Percentiles rank a stretch among this genome's conserved stretches.
phyloP scores from a whole-genome alignment of 2,888 invertebrate species.

The Microchrysa polita region DNA sequence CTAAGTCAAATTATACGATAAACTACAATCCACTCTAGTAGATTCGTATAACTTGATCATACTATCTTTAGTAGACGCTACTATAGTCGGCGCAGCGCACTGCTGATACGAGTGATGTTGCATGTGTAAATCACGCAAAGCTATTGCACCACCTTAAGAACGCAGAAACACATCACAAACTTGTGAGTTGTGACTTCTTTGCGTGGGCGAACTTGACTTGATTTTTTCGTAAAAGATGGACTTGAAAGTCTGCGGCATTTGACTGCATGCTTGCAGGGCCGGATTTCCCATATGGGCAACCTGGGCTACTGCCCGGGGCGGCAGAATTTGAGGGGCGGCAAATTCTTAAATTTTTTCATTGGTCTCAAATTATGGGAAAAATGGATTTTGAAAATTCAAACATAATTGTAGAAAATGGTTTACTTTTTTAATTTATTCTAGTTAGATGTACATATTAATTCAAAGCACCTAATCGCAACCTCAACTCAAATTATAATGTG shows the following conservation, averaged over 20 bases:
- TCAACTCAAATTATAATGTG: too few species aligned
- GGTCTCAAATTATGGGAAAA: too few species aligned
- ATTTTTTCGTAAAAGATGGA: constrained; percentile 43
- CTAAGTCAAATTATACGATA: too few species aligned
- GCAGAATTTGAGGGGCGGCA: too few species aligned
- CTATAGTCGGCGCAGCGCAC: background rate
- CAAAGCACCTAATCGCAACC: too few species aligned
- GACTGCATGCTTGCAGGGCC: constrained; percentile 1
- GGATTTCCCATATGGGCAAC: too few species aligned
- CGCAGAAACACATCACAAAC: constrained; percentile 10
- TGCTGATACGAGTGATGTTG: constrained; percentile 15
- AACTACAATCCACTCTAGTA: background rate
- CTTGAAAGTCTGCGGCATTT: constrained; percentile 24
- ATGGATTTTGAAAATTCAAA: too few species aligned
- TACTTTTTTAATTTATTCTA: too few species aligned
- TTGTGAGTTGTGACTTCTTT: constrained; percentile 29
- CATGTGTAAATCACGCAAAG: constrained; percentile 26
- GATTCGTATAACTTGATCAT: background rate
- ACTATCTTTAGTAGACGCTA: background rate
- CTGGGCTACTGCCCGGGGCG: too few species aligned
- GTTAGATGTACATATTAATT: too few species aligned
- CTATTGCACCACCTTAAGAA: constrained; percentile 23
- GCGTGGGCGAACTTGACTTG: constrained; percentile 51
- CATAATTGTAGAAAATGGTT: too few species aligned
- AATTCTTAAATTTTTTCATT: too few species aligned